These are phyloP conservation scores for Kryptolebias marmoratus DNA, from an alignment of 2,113 vertebrate species.

Conservation along the genomic window DNA sequence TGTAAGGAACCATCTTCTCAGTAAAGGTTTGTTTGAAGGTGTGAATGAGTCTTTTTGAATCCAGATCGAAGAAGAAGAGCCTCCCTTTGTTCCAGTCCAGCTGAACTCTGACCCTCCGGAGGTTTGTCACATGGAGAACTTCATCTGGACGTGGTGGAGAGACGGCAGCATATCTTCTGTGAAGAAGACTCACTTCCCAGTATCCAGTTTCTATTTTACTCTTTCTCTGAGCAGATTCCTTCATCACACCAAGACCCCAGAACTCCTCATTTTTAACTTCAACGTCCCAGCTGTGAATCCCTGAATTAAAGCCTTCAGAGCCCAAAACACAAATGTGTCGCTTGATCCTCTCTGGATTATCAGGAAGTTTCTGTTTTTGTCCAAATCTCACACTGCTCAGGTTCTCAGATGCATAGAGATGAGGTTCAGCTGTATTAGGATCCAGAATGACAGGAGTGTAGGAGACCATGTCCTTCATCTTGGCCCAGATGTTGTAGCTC, in stretches of 20 bases:
- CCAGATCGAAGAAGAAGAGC: constrained; percentile 7
- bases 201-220: no score
- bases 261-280: no score
- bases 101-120: no score
- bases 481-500: not conserved
- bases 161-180: no score
- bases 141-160: no score
- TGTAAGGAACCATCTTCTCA: constrained; percentile 33
- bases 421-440: not conserved
- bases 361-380: not conserved
- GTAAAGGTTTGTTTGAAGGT: constrained; percentile 2
- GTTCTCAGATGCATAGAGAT: not conserved
- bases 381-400: not conserved
- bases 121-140: no score
- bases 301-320: not conserved
- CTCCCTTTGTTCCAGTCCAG: not conserved
- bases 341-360: not conserved
- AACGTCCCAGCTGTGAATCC: no score
- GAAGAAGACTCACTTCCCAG: no score
- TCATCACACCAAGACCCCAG: no score
- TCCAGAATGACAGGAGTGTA: not conserved
- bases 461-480: not conserved
- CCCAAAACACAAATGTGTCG: not conserved
- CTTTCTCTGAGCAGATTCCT: no score
- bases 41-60: constrained; percentile 3